phyloP scores from a whole-genome alignment of 2,797 vertebrate species.

The Parauchenoglanis ngamensis region DNA sequence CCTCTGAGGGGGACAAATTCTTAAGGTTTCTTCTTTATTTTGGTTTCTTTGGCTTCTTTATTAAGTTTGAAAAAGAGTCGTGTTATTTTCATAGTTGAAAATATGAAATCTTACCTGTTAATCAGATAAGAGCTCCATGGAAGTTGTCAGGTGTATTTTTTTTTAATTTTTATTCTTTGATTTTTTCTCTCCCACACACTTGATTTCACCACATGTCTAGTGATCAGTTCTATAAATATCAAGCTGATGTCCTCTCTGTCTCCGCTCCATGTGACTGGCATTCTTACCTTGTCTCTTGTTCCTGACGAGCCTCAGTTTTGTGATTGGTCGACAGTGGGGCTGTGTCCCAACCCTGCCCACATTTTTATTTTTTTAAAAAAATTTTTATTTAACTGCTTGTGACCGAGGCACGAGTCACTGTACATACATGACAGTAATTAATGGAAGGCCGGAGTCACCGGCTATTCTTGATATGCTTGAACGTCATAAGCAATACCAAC shows the following conservation, averaged over 20 bases:
- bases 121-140: not conserved
- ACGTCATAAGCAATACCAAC: not conserved
- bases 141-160: not conserved
- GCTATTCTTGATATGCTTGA: not conserved
- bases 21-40: not conserved
- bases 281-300: constrained; percentile 45
- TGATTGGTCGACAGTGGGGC: constrained; percentile 72
- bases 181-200: not conserved
- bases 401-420: no score
- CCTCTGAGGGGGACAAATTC: not conserved
- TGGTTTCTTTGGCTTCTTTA: no score
- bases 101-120: not conserved
- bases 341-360: constrained; percentile 61
- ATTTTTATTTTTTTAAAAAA: not conserved
- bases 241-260: not conserved
- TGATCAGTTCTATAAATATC: not conserved
- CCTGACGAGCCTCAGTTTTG: constrained; percentile 1
- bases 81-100: not conserved
- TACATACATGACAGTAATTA: not conserved
- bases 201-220: not conserved
- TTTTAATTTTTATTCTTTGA: not conserved
- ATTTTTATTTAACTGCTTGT: not conserved
- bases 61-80: not conserved
- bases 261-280: constrained; percentile 54
- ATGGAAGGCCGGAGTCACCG: not conserved